These are phyloP conservation scores for Etheostoma nigrum DNA, from an alignment of 2,797 vertebrate species.

Conservation along the genomic window DNA sequence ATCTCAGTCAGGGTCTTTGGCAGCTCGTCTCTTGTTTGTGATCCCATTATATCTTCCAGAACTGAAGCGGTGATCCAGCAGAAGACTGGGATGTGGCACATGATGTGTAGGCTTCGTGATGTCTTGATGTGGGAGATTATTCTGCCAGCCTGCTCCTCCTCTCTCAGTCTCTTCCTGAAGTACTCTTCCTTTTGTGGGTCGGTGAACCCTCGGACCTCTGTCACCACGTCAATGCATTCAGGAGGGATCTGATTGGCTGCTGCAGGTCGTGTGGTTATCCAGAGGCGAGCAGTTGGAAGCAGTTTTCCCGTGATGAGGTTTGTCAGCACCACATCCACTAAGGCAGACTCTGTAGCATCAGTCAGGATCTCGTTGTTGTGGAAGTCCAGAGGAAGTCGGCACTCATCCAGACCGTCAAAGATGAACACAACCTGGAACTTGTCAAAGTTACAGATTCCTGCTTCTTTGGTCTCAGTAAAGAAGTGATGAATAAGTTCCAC, in stretches of 20 bases:
- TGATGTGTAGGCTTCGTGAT: constrained; percentile 32
- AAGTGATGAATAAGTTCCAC: constrained; percentile 30
- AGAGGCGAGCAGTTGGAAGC: constrained; percentile 11
- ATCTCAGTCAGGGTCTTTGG: constrained; percentile 35
- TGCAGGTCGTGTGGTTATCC: constrained; percentile 25
- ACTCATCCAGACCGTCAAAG: constrained; percentile 27
- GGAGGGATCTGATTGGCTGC: constrained; percentile 23
- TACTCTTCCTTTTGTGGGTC: constrained; percentile 4
- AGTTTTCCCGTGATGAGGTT: constrained; percentile 25
- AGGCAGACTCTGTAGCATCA: constrained; percentile 1
- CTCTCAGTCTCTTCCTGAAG: neutral
- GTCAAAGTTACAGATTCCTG: constrained; percentile 23
- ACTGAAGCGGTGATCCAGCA: constrained; percentile 49
- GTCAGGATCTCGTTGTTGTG: constrained; percentile 4
- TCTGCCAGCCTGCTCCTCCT: neutral
- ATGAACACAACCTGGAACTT: constrained; percentile 18
- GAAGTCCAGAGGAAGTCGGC: constrained; percentile 8
- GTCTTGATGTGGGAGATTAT: constrained; percentile 25
- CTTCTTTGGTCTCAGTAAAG: constrained; percentile 29
- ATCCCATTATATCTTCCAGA: neutral
- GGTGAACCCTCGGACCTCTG: constrained; percentile 21
- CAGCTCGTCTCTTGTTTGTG: neutral
- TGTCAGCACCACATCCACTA: constrained; percentile 20
- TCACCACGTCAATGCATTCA: constrained; percentile 9
- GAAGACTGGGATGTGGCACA: constrained; percentile 40